These are phyloP conservation scores for Chrysogorgia sp. DNA, from an alignment of 92 coral and sea anemone genomes.

Conservation along the genomic window DNA sequence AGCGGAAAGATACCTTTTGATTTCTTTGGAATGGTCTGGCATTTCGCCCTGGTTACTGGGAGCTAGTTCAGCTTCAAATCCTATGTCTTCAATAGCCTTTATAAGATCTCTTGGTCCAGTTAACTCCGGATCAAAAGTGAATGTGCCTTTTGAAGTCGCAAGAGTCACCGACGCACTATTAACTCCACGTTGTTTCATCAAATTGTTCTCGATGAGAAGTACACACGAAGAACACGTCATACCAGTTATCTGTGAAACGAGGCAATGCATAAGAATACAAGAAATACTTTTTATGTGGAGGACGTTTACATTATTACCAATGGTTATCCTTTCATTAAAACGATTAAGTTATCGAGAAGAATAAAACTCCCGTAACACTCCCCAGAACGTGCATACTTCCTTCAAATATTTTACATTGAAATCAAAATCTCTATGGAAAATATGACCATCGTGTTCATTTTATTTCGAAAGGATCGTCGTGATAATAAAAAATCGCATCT, in stretches of 20 bases:
- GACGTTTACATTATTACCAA: too few relatives aligned
- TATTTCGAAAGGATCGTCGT: too few relatives aligned
- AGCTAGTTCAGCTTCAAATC: conserved; percentile 81
- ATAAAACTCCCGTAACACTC: too few relatives aligned
- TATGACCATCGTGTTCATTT: too few relatives aligned
- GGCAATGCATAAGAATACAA: background rate
- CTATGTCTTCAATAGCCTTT: conserved; percentile 75
- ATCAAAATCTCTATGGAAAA: too few relatives aligned
- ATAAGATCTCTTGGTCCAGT: conserved; percentile 95
- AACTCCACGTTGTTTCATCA: conserved; percentile 77
- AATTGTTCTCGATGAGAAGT: conserved; percentile 84
- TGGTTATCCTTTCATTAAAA: too few relatives aligned
- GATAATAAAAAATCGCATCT: too few relatives aligned
- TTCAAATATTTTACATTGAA: too few relatives aligned
- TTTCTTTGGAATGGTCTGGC: conserved; percentile 78
- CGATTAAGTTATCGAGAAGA: too few relatives aligned
- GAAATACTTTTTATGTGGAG: too few relatives aligned
- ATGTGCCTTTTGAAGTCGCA: conserved; percentile 89
- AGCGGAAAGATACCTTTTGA: conserved; percentile 68
- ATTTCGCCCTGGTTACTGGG: conserved; percentile 68
- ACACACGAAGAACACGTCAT: conserved; percentile 99
- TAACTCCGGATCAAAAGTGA: conserved; percentile 85
- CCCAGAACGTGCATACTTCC: too few relatives aligned
- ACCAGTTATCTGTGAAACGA: conserved; percentile 71
- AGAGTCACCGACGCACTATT: conserved; percentile 87